phyloP scores from a whole-genome alignment of 2,888 invertebrate species.

The Apotomis betuletana region DNA sequence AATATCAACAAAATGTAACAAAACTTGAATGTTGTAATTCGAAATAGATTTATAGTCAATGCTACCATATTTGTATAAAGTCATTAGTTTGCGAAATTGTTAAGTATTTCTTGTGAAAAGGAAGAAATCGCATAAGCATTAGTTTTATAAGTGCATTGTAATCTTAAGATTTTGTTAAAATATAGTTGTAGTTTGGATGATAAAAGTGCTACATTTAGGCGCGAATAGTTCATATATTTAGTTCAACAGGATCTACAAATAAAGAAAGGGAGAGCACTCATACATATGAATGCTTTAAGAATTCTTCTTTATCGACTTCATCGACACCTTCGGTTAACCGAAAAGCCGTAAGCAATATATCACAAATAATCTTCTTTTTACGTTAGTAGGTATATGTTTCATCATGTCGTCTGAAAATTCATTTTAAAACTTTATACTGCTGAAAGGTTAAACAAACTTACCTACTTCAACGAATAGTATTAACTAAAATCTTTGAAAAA shows the following conservation, averaged over 20 bases:
- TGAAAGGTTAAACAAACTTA: too few relatives aligned
- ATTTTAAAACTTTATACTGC: too few relatives aligned
- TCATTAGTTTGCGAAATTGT: constrained; percentile 16
- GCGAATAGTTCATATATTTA: constrained; percentile 39
- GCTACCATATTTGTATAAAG: constrained; percentile 22
- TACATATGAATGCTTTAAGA: too few relatives aligned
- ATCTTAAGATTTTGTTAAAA: constrained; percentile 35
- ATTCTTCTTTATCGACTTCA: too few relatives aligned
- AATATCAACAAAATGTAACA: not conserved
- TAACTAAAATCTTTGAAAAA: too few relatives aligned
- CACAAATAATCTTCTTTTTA: too few relatives aligned
- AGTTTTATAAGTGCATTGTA: constrained; percentile 38
- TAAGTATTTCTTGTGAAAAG: constrained; percentile 33
- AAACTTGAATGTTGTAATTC: not conserved
- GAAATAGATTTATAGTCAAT: constrained; percentile 9
- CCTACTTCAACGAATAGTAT: too few relatives aligned
- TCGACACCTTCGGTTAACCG: too few relatives aligned
- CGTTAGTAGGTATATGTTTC: too few relatives aligned
- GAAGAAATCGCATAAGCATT: constrained; percentile 42
- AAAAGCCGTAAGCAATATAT: too few relatives aligned
- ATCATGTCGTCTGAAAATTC: too few relatives aligned
- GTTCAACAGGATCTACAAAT: not conserved
- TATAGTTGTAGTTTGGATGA: constrained; percentile 27
- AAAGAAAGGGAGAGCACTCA: too few relatives aligned
- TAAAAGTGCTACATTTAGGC: constrained; percentile 40